These are phyloP conservation scores for Chelonoidis abingdonii DNA, from an alignment of 2,113 vertebrate species.

Conservation along the genomic window DNA sequence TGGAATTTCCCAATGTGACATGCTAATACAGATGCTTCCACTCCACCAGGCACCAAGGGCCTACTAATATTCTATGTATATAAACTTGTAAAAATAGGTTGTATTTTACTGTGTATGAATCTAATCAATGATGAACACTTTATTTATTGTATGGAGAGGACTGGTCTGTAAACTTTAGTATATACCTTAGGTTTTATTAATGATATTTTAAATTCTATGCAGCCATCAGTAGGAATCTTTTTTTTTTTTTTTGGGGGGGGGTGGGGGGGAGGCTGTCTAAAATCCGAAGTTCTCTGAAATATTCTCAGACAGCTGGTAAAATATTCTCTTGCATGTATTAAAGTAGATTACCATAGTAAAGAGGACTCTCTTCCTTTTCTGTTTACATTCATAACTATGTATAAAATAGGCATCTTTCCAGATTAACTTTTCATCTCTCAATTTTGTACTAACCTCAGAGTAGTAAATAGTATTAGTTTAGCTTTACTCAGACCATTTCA, in stretches of 20 bases:
- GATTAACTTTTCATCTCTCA: conserved; percentile 61
- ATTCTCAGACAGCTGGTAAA: conserved; percentile 54
- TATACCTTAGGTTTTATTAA: conserved; percentile 81
- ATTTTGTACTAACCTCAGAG: conserved; percentile 48
- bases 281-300: conserved; percentile 51
- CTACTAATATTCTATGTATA: conserved; percentile 77
- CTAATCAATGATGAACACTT: conserved; percentile 82
- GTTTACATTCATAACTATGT: conserved; percentile 56
- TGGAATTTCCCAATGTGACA: conserved; percentile 73
- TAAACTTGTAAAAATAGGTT: conserved; percentile 85
- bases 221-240: conserved; percentile 61
- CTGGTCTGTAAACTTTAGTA: conserved; percentile 85
- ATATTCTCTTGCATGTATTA: conserved; percentile 72
- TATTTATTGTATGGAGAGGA: conserved; percentile 86
- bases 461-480: conserved; percentile 36
- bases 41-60: conserved; percentile 67
- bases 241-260: background rate
- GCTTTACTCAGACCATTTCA: background rate
- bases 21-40: conserved; percentile 71
- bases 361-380: conserved; percentile 49
- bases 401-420: conserved; percentile 58
- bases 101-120: conserved; percentile 87
- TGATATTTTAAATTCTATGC: conserved; percentile 83
- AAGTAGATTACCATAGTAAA: conserved; percentile 75
- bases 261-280: conserved; percentile 21